Base-by-base conservation (phyloP, 2,888 invertebrate species). In the Perizoma affinitatum region DNA sequence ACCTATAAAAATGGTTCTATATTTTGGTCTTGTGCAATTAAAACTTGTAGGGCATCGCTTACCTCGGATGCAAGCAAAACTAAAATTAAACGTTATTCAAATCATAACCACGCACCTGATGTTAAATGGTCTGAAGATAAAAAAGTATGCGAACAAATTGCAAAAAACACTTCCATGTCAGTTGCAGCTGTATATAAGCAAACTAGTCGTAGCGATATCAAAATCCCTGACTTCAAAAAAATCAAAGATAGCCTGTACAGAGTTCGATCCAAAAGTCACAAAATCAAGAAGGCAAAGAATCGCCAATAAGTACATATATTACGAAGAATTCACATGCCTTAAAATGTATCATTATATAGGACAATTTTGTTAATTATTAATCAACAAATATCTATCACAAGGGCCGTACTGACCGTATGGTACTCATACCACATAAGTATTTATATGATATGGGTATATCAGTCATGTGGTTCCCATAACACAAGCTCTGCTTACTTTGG, bases 61-160 rank as follows among this genome's bases (percentile, higher is more conserved):
- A 40, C 38, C 5, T 34, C 38, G 10, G 48, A 57, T 45, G 45
- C 33, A 11, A 41, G 7, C 10, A 45, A 34, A 33, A 50, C 56
- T 50, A 41, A 40, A 11, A 41, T 57, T 40, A 33, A 50, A 57
- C 33, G 36, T 6, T 10, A 7, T 4, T 10, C 9, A 6, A 38
- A 22, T 50, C 56, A 56, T 56, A 56, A 56, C 33, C 56, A 56
- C 10, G 38, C 22, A 33, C 38, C 56, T 11, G 40, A 50, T n/a
- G 8, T 11, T 5, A 22, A 56, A 34, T 8, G n/a, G 4, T 33
- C 22, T 8, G 44, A 44, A 44, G 10, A 44, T 22, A 38, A 43
- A 40, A 50, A 22, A 7, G 44, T 57, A 34, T 10, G 11, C 22
- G 34, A 45, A 48, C 33, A 57, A 44, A 49, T 57, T 4, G 11